Base-by-base conservation (phyloP, 1,140 invertebrate genomes). In the Holotrichia oblita region DNA sequence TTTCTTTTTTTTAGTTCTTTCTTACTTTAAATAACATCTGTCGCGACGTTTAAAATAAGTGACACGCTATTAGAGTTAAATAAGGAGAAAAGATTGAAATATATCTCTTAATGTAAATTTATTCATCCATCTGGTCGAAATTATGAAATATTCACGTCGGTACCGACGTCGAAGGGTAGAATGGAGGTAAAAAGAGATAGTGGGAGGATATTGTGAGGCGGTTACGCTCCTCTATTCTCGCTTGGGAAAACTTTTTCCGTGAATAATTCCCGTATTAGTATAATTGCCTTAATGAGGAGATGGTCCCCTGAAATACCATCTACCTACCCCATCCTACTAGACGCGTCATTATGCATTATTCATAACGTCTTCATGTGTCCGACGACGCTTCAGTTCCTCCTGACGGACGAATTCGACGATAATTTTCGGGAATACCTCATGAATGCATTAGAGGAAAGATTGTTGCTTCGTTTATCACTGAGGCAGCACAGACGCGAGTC, bases 141-240 rank as follows among this genome's bases (percentile, higher is more conserved):
- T 55, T 55, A 55, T 55, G 48, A 55, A 55, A 55, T 55, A 55
- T 55, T 55, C 48, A 55, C 48, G 48, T n/a, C n/a, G n/a, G n/a
- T 17, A 17, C 48, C 48, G 48, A 14, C 48, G 48, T 17, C 14
- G n/a, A 55, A 55, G 48, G 48, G n/a, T 34, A 34, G n/a, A 55
- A 55, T 14, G 48, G n/a, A 55, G 27, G 27, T 17, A 14, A 55
- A 55, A 55, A 55, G 48, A 55, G 48, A 55, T 55, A 6, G 14
- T 17, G 48, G 48, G 14, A 17, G 0, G 48, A n/a, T 14, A 10
- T n/a, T 4, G 8, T 48, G 44, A n/a, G 12, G 44, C 44, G 44
- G 44, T 48, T 48, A 17, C 14, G 17, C 48, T 55, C 17, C 48
- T 14, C 48, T 4, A 34, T 2, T 6, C 48, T 17, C 48, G 48